A percentile compares a stretch with the other conserved stretches of the same genome.
These are phyloP conservation scores for Lucilia sericata DNA, from an alignment of 1,140 invertebrate species.

Conservation along the genomic window DNA sequence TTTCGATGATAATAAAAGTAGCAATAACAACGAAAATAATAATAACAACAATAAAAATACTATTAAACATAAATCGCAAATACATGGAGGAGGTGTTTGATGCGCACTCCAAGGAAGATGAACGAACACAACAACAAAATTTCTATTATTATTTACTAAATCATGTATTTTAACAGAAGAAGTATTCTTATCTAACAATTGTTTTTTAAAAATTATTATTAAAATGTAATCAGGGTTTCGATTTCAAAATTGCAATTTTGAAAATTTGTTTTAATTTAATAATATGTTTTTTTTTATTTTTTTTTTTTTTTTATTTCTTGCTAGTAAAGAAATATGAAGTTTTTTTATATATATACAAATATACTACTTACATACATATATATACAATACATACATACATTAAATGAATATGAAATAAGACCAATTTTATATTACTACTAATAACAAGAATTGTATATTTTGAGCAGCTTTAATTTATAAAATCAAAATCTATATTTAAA, in stretches of 20 bases:
- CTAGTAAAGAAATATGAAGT: slow-evolving; percentile 24
- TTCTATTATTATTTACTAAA: slow-evolving; percentile 39
- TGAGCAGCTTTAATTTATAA: slow-evolving; percentile 10
- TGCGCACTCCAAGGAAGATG: background rate
- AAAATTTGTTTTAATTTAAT: slow-evolving; percentile 8
- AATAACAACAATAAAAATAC: background rate
- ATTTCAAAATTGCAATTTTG: slow-evolving; percentile 20
- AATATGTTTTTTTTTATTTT: background rate
- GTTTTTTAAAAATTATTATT: slow-evolving; percentile 10
- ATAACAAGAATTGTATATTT: slow-evolving; percentile 7
- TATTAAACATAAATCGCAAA: slow-evolving; percentile 38
- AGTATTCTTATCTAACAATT: background rate
- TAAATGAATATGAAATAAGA: background rate
- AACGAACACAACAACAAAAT: slow-evolving; percentile 29
- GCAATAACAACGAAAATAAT: slow-evolving; percentile 3
- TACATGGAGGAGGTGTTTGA: slow-evolving; percentile 30
- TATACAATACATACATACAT: background rate
- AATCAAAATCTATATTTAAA: background rate
- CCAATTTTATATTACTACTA: background rate
- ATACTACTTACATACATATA: background rate
- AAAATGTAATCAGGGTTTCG: background rate
- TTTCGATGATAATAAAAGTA: slow-evolving; percentile 2
- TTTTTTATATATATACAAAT: background rate
- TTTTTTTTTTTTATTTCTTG: slow-evolving; percentile 5
- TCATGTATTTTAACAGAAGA: slow-evolving; percentile 28